Evolutionary conservation across 1,140 invertebrate species (phyloP).

Genomic region (Octopus sinensis): DNA sequence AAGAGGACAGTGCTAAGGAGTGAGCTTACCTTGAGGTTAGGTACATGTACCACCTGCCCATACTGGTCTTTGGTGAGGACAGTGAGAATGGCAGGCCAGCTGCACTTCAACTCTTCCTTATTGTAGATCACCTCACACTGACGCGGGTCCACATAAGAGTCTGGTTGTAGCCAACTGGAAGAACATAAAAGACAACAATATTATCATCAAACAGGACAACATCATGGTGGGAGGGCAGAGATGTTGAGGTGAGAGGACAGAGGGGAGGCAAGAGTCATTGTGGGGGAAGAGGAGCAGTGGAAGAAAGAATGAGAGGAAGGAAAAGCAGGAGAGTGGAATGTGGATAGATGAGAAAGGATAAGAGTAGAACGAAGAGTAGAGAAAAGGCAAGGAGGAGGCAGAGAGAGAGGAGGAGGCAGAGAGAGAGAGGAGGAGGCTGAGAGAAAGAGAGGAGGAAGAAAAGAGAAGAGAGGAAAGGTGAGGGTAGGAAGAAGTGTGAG

Average conservation of each 20-base stretch:
- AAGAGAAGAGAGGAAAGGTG: not conserved
- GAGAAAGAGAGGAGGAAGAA: not conserved
- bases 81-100: constrained; percentile 77
- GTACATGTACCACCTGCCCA: constrained; percentile 78
- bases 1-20: too few species aligned
- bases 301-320: too few species aligned
- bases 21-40: constrained; percentile 73
- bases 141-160: constrained; percentile 83
- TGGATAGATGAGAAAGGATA: too few species aligned
- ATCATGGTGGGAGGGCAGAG: too few species aligned
- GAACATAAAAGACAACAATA: not conserved
- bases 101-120: constrained; percentile 73
- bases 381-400: too few species aligned
- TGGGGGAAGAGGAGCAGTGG: too few species aligned
- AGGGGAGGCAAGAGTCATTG: too few species aligned
- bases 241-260: too few species aligned
- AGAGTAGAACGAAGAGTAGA: too few species aligned
- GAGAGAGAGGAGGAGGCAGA: too few species aligned
- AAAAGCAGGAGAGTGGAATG: too few species aligned
- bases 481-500: not conserved
- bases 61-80: constrained; percentile 90
- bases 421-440: not conserved
- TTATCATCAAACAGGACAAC: not conserved
- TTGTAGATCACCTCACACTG: constrained; percentile 79
- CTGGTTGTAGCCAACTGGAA: constrained; percentile 84